Evolutionary conservation across 2,797 vertebrate genomes (phyloP).

Genomic region (Labroides dimidiatus): DNA sequence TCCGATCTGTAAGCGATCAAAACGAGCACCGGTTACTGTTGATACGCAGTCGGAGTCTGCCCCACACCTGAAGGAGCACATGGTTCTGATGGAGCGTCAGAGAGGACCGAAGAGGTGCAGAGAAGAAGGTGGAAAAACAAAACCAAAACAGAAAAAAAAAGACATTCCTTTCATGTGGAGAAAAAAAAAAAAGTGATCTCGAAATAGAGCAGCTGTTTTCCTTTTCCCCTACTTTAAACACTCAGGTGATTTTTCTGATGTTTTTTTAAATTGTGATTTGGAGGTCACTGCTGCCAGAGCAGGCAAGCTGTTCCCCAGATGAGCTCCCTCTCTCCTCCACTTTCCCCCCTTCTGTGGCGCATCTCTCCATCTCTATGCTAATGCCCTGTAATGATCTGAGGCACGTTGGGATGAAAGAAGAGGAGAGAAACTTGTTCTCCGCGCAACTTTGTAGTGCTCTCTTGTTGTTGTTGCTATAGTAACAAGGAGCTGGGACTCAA

Average conservation of each 20-base stretch:
- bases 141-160: conserved; percentile 3
- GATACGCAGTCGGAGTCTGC: conserved; percentile 23
- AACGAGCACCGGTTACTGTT: conserved; percentile 30
- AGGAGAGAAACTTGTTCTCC: conserved; percentile 70
- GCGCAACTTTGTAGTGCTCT: conserved; percentile 74
- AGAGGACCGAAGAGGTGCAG: conserved; percentile 10
- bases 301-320: conserved; percentile 60
- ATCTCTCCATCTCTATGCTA: conserved; percentile 78
- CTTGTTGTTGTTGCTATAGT: conserved; percentile 82
- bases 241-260: conserved; percentile 52
- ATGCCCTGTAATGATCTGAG: conserved; percentile 81
- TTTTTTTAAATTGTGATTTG: conserved; percentile 54
- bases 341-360: conserved; percentile 43
- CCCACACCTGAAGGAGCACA: conserved; percentile 33
- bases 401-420: conserved; percentile 72
- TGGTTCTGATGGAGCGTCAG: conserved; percentile 45
- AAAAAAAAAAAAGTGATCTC: conserved; percentile 14
- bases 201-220: conserved; percentile 32
- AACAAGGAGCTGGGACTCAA: conserved; percentile 71
- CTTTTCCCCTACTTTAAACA: conserved; percentile 36
- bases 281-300: conserved; percentile 61
- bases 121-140: not conserved
- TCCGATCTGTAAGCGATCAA: conserved; percentile 42
- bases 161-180: conserved; percentile 4
- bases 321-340: conserved; percentile 33